phyloP scores from a whole-genome alignment of 2,113 vertebrate species.

The Gadus chalcogrammus region DNA sequence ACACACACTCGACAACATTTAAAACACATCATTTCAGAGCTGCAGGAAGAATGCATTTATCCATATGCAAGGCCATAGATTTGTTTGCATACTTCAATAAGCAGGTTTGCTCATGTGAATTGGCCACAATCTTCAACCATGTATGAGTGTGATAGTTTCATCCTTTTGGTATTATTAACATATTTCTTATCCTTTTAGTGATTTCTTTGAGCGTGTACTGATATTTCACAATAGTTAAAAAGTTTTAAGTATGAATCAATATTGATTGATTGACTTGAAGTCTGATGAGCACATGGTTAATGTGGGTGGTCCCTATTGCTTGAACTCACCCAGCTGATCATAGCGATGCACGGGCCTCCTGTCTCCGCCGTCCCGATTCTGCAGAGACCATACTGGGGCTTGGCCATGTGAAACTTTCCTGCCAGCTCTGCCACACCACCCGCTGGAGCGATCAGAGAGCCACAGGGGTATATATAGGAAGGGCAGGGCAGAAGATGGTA shows the following conservation, averaged over 20 bases:
- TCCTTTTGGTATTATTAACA: too few species aligned
- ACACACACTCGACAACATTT: neutral
- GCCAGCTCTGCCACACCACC: conserved; percentile 77
- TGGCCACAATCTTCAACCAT: too few species aligned
- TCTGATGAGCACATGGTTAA: too few species aligned
- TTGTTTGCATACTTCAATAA: neutral
- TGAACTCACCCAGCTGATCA: conserved; percentile 81
- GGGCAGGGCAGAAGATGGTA: neutral
- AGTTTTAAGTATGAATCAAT: too few species aligned
- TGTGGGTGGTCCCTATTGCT: neutral
- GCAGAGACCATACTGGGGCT: conserved; percentile 80
- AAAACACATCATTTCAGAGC: conserved; percentile 23
- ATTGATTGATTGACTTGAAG: too few species aligned
- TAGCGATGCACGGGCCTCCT: conserved; percentile 58
- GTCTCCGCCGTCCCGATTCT: conserved; percentile 57
- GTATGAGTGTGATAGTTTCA: too few species aligned
- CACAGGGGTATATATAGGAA: neutral
- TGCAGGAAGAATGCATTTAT: neutral
- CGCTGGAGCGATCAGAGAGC: conserved; percentile 48
- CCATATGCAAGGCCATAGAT: neutral
- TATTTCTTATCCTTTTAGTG: too few species aligned
- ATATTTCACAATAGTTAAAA: too few species aligned
- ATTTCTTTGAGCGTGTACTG: too few species aligned
- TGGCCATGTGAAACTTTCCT: conserved; percentile 68
- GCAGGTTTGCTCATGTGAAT: too few species aligned